These are phyloP conservation scores for Spondyliosoma cantharus DNA, from an alignment of 2,797 vertebrate genomes.

Conservation along the genomic window DNA sequence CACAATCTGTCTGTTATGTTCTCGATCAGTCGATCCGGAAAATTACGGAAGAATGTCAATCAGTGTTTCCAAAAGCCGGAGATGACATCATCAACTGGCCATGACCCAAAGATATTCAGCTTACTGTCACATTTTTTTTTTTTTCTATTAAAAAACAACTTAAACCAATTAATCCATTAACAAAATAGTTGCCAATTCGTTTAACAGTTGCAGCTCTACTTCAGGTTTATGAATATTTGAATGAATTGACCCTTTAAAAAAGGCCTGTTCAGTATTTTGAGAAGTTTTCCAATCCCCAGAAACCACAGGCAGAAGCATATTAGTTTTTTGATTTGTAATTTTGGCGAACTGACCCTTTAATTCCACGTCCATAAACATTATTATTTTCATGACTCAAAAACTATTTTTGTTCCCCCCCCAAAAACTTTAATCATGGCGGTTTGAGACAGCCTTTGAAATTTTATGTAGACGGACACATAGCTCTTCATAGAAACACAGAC, in stretches of 20 bases:
- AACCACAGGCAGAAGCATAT: background rate
- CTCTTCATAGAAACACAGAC: background rate
- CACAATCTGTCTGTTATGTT: too few species aligned
- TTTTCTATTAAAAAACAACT: too few species aligned
- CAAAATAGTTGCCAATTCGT: too few species aligned
- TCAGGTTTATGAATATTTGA: background rate
- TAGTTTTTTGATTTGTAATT: background rate
- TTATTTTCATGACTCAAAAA: background rate
- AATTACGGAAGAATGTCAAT: too few species aligned
- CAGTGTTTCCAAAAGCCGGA: too few species aligned
- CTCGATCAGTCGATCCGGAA: too few species aligned
- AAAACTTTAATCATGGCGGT: background rate
- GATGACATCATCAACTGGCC: too few species aligned
- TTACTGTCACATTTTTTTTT: too few species aligned
- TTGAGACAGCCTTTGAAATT: background rate
- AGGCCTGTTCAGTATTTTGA: background rate
- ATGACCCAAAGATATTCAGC: too few species aligned
- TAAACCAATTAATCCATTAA: background rate
- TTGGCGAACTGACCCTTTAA: conserved; percentile 9
- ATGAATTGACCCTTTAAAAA: conserved; percentile 5
- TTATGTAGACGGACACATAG: background rate
- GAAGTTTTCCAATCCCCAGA: background rate
- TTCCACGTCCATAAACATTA: background rate
- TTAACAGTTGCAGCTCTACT: too few species aligned
- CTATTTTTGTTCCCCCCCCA: background rate